These are phyloP conservation scores for Trigoniulus corallinus DNA, from an alignment of 1,140 invertebrate species.

Conservation along the genomic window DNA sequence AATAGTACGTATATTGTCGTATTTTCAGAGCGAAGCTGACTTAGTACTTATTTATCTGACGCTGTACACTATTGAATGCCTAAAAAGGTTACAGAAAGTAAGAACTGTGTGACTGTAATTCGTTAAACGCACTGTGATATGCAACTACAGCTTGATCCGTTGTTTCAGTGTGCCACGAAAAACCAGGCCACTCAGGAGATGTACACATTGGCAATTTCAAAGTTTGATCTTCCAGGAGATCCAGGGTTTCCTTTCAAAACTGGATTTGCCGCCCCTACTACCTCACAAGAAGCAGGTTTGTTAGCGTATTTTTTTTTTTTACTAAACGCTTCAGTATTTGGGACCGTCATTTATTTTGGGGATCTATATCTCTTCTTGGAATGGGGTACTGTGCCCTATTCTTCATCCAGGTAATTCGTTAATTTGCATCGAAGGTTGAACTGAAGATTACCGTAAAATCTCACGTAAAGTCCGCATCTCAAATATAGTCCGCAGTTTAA, in stretches of 20 bases:
- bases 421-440: too few relatives aligned
- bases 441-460: too few relatives aligned
- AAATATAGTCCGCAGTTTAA: too few relatives aligned
- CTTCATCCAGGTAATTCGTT: too few relatives aligned
- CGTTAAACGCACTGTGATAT: background rate
- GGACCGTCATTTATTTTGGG: too few relatives aligned
- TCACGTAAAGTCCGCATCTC: too few relatives aligned
- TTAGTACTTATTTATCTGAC: slow-evolving; percentile 94
- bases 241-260: slow-evolving; percentile 91
- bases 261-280: slow-evolving; percentile 81
- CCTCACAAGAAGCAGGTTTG: slow-evolving; percentile 50
- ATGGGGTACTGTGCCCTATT: too few relatives aligned
- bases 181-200: slow-evolving; percentile 86
- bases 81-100: slow-evolving; percentile 80
- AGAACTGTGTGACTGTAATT: slow-evolving; percentile 2
- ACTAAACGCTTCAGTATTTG: too few relatives aligned
- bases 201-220: slow-evolving; percentile 84
- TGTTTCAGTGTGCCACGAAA: slow-evolving; percentile 52
- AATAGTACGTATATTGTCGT: background rate
- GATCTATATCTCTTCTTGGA: too few relatives aligned
- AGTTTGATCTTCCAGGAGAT: slow-evolving; percentile 95
- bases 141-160: background rate
- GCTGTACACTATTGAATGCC: slow-evolving; percentile 95
- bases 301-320: slow-evolving; percentile 3
- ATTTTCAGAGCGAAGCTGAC: slow-evolving; percentile 69